Base-by-base conservation (phyloP, 2,888 invertebrate genomes). In the Synergus umbraculus region DNA sequence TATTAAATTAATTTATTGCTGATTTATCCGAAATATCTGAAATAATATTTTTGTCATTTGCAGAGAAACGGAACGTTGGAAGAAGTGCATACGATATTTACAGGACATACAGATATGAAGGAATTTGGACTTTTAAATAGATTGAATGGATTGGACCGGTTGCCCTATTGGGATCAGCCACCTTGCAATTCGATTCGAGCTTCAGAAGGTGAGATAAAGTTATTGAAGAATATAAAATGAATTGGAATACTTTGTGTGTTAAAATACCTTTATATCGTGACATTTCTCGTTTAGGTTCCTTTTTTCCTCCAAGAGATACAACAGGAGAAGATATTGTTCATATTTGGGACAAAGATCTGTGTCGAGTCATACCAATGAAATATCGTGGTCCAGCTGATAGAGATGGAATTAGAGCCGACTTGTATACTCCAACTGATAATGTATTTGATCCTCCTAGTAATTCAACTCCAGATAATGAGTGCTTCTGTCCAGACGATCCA, bases 321-420 rank as follows among this genome's bases (percentile, higher is more conserved):
- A 92, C 92, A 12, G 90, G 91, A 80, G 93, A 94, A 0, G 95
- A 97, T 89, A 92, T 94, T 0, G 94, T 97, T 18, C 94, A 96
- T 85, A 92, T 98, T 0, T 98, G 97, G 91, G 97, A 97, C 89
- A 97, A 97, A 90, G 97, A 98, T 89, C 92, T 98, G 65, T 98
- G 98, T 89, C 94, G 97, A 80, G 95, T 96, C 0, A 92, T 97
- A 87, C 97, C 97, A 0, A 91, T 97, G 80, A 93, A 95, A 84
- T 97, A 96, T 90, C 93, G 95, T 22, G 93, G 94, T 44, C 94
- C 95, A 66, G 94, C 95, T 0, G 93, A 94, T 73, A 97, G 97
- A 92, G 95, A 92, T 94, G 96, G 96, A 84, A 96, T 96, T 85
- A 93, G 94, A 76, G 95, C 95, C 0, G 96, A 96, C 81, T 90